These are phyloP conservation scores for Trochalopteron elliotii DNA, from an alignment of 2,113 vertebrate species.

Conservation along the genomic window DNA sequence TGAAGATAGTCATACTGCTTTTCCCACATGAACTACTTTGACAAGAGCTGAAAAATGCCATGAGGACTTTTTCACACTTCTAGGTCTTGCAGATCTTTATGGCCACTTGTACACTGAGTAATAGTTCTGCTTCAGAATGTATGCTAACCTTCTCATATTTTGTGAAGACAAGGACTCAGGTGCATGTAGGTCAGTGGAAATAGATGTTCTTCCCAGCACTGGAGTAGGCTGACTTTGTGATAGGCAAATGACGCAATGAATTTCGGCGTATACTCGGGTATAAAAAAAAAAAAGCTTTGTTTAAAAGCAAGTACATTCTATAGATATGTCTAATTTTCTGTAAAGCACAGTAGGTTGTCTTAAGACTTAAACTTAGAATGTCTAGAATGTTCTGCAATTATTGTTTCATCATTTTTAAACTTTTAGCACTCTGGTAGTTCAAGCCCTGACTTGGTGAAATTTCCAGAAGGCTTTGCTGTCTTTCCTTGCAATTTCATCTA, in stretches of 20 bases:
- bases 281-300: not conserved
- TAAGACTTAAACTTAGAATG: not conserved
- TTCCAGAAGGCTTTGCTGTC: not conserved
- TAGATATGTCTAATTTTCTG: not conserved
- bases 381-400: not conserved
- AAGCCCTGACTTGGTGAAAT: not conserved
- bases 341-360: not conserved
- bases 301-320: not conserved
- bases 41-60: not conserved
- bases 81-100: not conserved
- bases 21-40: not conserved
- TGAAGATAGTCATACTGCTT: not conserved
- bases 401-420: not conserved
- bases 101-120: rapidly evolving
- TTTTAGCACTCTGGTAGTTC: not conserved
- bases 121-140: not conserved
- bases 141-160: not conserved
- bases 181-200: not conserved
- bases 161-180: not conserved
- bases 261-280: not conserved
- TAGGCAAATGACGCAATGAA: not conserved
- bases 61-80: not conserved
- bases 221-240: not conserved
- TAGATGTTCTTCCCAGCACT: not conserved
- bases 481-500: not conserved